Conservation (phyloP, 2,888 invertebrate species). For the Pandemis cinnamomeana region DNA sequence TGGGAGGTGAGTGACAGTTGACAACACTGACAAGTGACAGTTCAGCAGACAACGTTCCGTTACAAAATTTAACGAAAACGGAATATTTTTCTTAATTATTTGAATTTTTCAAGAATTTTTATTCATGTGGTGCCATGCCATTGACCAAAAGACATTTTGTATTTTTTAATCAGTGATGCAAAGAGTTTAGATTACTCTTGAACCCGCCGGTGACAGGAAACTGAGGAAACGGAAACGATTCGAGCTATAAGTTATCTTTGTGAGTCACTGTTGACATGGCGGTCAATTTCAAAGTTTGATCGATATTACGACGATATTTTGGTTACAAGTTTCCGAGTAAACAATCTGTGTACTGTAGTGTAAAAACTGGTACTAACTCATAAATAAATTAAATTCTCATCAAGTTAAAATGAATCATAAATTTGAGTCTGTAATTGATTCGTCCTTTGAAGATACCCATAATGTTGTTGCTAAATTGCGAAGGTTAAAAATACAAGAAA, state of each 20-base stretch:
- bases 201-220: too few species aligned
- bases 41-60: conserved; percentile 17
- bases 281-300: conserved; percentile 38
- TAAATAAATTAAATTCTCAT: background rate
- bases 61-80: background rate
- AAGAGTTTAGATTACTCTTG: background rate
- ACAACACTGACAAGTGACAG: conserved; percentile 3
- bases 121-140: background rate
- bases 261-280: conserved; percentile 15
- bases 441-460: conserved; percentile 41
- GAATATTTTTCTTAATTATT: background rate
- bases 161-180: background rate
- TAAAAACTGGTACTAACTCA: background rate
- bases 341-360: background rate
- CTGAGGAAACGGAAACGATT: too few species aligned
- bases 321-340: background rate
- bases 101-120: background rate
- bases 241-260: too few species aligned
- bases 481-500: conserved; percentile 74
- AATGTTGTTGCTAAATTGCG: conserved; percentile 60
- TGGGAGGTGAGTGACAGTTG: conserved; percentile 22
- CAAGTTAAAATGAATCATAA: conserved; percentile 23
- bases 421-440: conserved; percentile 20
- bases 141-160: too few species aligned
- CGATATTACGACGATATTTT: conserved; percentile 31